Conservation (phyloP, 2,888 invertebrate species). For the Spatulosminthurus flaviceps region DNA sequence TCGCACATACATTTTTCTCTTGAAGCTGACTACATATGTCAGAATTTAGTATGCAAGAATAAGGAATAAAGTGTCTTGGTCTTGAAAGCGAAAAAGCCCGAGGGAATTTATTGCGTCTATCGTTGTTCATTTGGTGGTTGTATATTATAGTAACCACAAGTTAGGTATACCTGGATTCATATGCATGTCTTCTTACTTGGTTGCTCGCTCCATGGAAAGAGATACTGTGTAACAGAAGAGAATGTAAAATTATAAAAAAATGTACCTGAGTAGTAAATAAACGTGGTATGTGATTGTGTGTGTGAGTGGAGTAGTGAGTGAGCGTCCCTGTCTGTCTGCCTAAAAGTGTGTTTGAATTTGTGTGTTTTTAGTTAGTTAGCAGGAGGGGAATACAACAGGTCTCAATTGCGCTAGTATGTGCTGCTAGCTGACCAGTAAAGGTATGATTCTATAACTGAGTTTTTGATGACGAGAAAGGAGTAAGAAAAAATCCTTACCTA, state of each 20-base stretch:
- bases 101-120: constrained; percentile 22
- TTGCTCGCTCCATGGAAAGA: neutral
- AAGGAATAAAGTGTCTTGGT: constrained; percentile 26
- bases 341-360: neutral
- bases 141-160: neutral
- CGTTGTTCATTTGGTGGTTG: constrained; percentile 29
- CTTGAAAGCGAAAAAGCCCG: constrained; percentile 30
- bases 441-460: constrained; percentile 2
- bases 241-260: neutral
- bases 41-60: constrained; percentile 23
- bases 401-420: neutral
- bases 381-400: neutral
- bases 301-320: constrained; percentile 19
- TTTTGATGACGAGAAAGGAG: constrained; percentile 9
- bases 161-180: neutral
- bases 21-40: too few species aligned
- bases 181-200: neutral
- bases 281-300: constrained; percentile 2
- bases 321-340: constrained; percentile 6
- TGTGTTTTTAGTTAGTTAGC: neutral
- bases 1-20: neutral
- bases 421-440: neutral
- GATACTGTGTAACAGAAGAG: neutral
- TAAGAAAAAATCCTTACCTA: too few species aligned
- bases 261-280: constrained; percentile 12